A percentile compares a stretch with the other conserved stretches of the same genome.
Conservation (phyloP, 1,140 invertebrate genomes). For the Galendromus occidentalis region DNA sequence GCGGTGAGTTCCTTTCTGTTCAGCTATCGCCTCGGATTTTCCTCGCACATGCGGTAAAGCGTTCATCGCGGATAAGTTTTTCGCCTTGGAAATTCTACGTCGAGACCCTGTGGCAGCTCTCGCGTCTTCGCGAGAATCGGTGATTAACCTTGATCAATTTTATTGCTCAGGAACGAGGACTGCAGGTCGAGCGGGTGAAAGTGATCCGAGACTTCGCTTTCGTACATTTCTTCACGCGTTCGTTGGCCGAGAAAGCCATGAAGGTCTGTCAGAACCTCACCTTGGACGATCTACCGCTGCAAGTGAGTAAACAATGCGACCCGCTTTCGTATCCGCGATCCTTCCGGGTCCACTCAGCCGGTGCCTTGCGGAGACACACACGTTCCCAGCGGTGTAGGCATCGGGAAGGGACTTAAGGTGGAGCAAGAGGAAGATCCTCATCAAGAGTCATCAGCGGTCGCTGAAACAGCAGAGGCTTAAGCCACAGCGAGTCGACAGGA, state of each 20-base stretch:
- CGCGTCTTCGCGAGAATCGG: too few relatives aligned
- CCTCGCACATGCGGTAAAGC: too few relatives aligned
- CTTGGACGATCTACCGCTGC: not conserved
- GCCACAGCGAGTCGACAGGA: not conserved
- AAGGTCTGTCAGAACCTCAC: not conserved
- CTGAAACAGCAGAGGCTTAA: not conserved
- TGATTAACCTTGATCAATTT: too few relatives aligned
- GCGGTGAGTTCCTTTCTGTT: not conserved
- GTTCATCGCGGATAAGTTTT: too few relatives aligned
- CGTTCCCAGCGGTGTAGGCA: not conserved
- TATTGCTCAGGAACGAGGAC: not conserved
- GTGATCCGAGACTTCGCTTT: slow-evolving; percentile 1
- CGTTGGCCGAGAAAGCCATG: not conserved
- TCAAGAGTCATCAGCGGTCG: not conserved
- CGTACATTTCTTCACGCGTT: not conserved
- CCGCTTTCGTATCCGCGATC: not conserved
- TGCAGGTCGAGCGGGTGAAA: not conserved
- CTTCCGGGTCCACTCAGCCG: not conserved
- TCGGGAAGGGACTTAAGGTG: not conserved
- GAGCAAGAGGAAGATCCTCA: not conserved
- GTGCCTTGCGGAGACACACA: not conserved
- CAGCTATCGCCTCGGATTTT: too few relatives aligned
- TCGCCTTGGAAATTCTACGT: too few relatives aligned
- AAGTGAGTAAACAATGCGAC: not conserved
- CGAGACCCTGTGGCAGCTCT: too few relatives aligned